Evolutionary conservation across 2,888 invertebrate genomes (phyloP).

Genomic region (Pollenia griseotomentosa): DNA sequence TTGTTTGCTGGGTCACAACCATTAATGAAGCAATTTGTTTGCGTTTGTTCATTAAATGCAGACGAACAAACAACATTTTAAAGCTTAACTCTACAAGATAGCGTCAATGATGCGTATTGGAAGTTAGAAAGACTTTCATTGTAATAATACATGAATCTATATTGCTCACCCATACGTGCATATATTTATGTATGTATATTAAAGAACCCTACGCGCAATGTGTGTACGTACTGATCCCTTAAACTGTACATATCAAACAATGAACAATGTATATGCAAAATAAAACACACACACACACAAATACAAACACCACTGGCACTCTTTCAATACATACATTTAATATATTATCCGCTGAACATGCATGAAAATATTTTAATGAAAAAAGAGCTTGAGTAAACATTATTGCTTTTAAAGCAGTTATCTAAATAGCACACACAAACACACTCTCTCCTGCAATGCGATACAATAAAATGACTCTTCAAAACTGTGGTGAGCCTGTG

Average conservation of each 20-base stretch:
- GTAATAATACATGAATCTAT: conserved; percentile 33
- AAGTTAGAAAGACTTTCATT: conserved; percentile 5
- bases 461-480: neutral
- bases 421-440: neutral
- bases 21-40: conserved; percentile 13
- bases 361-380: conserved; percentile 36
- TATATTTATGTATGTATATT: neutral
- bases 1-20: neutral
- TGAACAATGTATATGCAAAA: neutral
- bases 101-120: neutral
- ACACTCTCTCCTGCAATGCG: neutral
- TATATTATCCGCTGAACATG: conserved; percentile 10
- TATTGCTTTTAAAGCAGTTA: conserved; percentile 28
- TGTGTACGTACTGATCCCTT: too few relatives aligned
- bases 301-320: neutral
- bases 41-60: conserved; percentile 26
- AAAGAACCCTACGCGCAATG: too few relatives aligned
- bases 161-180: conserved; percentile 11
- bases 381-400: conserved; percentile 36
- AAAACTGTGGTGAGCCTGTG: neutral
- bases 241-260: too few relatives aligned
- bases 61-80: conserved; percentile 8
- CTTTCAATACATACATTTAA: neutral
- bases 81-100: neutral
- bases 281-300: neutral